A percentile compares a stretch with the other conserved stretches of the same genome.
These are phyloP conservation scores for Drosophila biarmipes DNA, from an alignment of 1,140 invertebrate genomes.

Conservation along the genomic window DNA sequence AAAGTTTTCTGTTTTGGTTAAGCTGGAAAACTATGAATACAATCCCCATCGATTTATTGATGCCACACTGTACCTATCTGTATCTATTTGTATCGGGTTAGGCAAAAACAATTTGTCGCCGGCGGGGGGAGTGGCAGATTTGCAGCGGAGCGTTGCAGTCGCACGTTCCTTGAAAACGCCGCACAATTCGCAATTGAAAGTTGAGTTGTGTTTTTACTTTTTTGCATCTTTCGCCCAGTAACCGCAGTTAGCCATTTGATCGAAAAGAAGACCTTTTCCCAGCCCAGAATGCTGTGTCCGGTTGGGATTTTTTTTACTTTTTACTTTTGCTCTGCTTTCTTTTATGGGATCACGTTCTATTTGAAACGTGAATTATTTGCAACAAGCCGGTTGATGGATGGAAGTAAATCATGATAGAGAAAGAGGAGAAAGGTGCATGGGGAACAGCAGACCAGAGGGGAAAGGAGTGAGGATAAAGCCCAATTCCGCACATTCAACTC, in stretches of 20 bases:
- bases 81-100: slow-evolving; percentile 34
- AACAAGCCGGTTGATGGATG: slow-evolving; percentile 57
- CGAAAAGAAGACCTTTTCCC: slow-evolving; percentile 67
- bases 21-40: background rate
- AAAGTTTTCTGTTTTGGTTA: no score
- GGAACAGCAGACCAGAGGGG: background rate
- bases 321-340: slow-evolving; percentile 23
- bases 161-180: slow-evolving; percentile 49
- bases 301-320: slow-evolving; percentile 32
- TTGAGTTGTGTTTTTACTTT: slow-evolving; percentile 36
- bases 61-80: slow-evolving; percentile 20
- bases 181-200: slow-evolving; percentile 73
- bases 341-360: slow-evolving; percentile 79
- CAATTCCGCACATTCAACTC: slow-evolving; percentile 67
- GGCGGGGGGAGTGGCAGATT: slow-evolving; percentile 46
- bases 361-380: slow-evolving; percentile 73
- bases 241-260: slow-evolving; percentile 55
- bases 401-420: slow-evolving; percentile 51
- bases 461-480: background rate
- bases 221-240: slow-evolving; percentile 26
- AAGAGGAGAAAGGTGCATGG: slow-evolving; percentile 6
- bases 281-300: slow-evolving; percentile 41
- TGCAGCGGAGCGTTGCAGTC: slow-evolving; percentile 42
- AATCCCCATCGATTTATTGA: background rate
- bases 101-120: slow-evolving; percentile 74